Conservation (phyloP, 2,113 vertebrate genomes). For the Etia nguti region DNA sequence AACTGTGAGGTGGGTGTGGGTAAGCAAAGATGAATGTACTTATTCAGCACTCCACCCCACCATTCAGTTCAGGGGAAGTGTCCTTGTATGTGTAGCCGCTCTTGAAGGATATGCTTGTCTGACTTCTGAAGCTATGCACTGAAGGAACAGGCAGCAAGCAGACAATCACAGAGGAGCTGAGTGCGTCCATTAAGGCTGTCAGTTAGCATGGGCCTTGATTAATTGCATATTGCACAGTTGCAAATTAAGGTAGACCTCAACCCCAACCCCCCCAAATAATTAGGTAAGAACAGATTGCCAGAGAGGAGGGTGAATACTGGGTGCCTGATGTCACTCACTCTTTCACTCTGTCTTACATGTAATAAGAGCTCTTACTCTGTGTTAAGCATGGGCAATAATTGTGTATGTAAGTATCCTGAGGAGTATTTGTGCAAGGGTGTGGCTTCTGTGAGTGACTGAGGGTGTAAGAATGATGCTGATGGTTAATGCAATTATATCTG, state of each 20-base stretch:
- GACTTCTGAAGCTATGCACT: constrained; percentile 20
- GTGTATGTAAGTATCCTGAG: neutral
- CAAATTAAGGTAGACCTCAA: constrained; percentile 66
- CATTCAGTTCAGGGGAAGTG: constrained; percentile 44
- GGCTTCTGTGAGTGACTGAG: neutral
- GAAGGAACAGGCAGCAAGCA: constrained; percentile 53
- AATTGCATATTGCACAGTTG: constrained; percentile 60
- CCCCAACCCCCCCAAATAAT: constrained; percentile 56
- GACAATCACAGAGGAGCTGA: constrained; percentile 60
- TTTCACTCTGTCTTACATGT: constrained; percentile 17
- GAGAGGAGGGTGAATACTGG: constrained; percentile 26
- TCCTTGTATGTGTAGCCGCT: constrained; percentile 35
- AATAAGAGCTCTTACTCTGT: constrained; percentile 40
- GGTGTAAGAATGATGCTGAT: neutral
- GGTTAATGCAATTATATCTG: neutral
- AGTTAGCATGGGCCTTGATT: constrained; percentile 62
- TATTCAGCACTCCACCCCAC: constrained; percentile 32
- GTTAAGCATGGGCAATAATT: constrained; percentile 16
- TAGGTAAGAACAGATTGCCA: constrained; percentile 66
- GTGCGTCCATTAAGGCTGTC: constrained; percentile 68
- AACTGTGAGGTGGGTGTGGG: constrained; percentile 25
- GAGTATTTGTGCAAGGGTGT: constrained; percentile 4
- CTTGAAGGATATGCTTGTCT: constrained; percentile 61
- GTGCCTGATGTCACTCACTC: constrained; percentile 6
- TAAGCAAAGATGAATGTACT: constrained; percentile 48